Conservation (phyloP, 2,888 invertebrate species). For the Cantharis flavilabris region DNA sequence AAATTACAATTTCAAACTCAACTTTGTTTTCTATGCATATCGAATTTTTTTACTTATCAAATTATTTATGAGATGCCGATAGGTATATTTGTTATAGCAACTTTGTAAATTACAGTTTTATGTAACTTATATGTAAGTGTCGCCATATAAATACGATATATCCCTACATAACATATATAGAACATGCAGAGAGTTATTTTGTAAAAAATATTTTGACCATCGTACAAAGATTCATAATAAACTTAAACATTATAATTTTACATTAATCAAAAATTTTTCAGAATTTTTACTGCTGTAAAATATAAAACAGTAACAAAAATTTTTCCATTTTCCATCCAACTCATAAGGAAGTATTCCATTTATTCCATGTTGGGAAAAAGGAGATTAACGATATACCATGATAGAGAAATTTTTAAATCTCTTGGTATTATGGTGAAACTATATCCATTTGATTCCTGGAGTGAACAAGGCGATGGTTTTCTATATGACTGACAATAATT, state of each 20-base stretch:
- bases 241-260: neutral
- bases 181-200: neutral
- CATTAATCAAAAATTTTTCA: neutral
- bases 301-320: no score
- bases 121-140: neutral
- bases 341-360: no score
- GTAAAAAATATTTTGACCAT: neutral
- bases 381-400: no score
- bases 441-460: no score
- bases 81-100: neutral
- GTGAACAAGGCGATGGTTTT: no score
- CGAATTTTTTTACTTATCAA: constrained; percentile 9
- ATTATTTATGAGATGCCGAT: neutral
- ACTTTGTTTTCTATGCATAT: constrained; percentile 19
- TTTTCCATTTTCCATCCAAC: no score
- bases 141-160: neutral
- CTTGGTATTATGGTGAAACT: no score
- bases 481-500: no score
- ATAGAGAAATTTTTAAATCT: no score
- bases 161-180: neutral
- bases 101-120: neutral
- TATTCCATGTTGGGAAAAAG: no score
- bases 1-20: constrained; percentile 19
- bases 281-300: neutral
- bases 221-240: no score